phyloP scores from a whole-genome alignment of 2,888 invertebrate species.

The Candidula unifasciata region DNA sequence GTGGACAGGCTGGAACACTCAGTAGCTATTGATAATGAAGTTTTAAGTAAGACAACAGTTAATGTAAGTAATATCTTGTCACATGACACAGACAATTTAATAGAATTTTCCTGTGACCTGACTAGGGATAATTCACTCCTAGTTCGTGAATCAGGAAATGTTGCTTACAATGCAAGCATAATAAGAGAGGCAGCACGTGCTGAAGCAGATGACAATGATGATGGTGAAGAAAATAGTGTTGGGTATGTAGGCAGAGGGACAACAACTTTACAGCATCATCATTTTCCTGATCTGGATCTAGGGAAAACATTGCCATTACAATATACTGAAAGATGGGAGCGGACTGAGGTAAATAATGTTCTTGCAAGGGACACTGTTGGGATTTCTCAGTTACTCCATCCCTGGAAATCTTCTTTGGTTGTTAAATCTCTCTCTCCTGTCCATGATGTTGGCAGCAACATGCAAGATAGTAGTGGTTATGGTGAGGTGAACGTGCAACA shows the following conservation, averaged over 20 bases:
- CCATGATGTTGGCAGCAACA: background rate
- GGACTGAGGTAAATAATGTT: background rate
- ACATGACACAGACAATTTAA: too few species aligned
- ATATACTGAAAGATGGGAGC: background rate
- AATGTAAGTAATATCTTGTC: too few species aligned
- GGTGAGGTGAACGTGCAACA: background rate
- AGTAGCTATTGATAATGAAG: background rate
- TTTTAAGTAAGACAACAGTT: background rate
- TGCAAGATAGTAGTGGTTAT: background rate
- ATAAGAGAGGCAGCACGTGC: background rate
- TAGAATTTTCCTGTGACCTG: background rate
- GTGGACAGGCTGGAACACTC: slow-evolving; percentile 22
- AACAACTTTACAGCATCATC: background rate
- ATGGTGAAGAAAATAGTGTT: background rate
- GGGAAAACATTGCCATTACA: background rate
- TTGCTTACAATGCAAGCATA: background rate
- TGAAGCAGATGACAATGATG: background rate
- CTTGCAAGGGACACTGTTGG: background rate
- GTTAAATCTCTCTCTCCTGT: background rate
- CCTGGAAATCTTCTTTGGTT: background rate
- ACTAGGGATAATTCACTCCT: background rate
- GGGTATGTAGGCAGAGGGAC: background rate
- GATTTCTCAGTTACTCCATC: background rate
- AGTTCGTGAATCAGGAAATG: background rate
- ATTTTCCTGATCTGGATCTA: background rate